Evolutionary conservation across 2,888 invertebrate species (phyloP).

Genomic region (Antheraea yamamai): DNA sequence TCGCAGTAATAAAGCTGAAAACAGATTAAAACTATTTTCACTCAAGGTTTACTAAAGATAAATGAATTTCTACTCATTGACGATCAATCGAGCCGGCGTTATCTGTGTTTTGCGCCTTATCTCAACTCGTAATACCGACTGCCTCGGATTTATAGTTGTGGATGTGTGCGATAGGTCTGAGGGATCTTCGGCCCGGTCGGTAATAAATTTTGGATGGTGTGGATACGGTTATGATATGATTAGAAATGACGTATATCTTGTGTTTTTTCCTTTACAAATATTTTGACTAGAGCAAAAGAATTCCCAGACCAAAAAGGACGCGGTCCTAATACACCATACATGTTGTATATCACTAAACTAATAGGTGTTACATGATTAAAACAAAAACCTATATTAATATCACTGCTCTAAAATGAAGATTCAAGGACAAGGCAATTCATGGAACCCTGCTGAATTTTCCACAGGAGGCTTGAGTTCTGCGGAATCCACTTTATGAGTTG

Average conservation of each 20-base stretch:
- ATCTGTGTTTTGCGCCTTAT: conserved; percentile 76
- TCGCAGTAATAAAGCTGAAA: conserved; percentile 33
- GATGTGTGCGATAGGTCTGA: conserved; percentile 21
- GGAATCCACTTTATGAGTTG: no score
- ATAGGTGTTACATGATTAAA: no score
- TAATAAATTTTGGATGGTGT: conserved; percentile 20
- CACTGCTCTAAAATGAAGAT: no score
- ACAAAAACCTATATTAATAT: no score
- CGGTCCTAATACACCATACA: neutral
- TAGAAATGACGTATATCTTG: neutral
- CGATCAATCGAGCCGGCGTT: conserved; percentile 74
- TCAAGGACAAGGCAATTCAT: no score
- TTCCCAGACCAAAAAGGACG: neutral
- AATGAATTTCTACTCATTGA: conserved; percentile 79
- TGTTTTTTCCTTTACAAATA: neutral
- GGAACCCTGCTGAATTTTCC: no score
- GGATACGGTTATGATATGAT: conserved; percentile 19
- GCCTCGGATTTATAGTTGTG: conserved; percentile 55
- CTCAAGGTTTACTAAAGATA: conserved; percentile 64
- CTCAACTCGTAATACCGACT: conserved; percentile 59
- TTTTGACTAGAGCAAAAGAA: neutral
- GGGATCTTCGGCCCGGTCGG: conserved; percentile 10
- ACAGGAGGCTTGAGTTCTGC: no score
- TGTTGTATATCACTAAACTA: neutral
- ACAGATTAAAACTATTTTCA: conserved; percentile 26